Evolutionary conservation across 2,888 invertebrate species (phyloP), one percentile per base, ranked within the genome.

Genomic region (Psylliodes chrysocephalus): DNA sequence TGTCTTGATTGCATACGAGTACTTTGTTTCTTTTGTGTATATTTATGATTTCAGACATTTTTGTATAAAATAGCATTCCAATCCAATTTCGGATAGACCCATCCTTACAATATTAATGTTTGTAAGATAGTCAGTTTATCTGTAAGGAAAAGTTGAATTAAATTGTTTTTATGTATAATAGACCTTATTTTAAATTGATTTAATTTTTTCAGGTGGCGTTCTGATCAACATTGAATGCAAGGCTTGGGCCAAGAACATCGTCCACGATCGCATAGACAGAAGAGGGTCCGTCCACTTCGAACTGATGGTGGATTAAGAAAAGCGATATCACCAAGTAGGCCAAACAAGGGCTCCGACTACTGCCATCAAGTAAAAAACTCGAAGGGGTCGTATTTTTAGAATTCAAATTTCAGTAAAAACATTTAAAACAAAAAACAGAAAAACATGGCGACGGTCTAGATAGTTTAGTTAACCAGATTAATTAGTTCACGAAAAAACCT

Each of bases 251-350:
- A 90, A 89, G 83, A 95, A 95, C 85, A 93, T 95, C 79, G 80
- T 87, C 73, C 94, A 95, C 84, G 91, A 96, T 85, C 90, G 94
- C 80, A 88, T 90, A 83, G 93, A 95, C 82, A 90, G 93, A 84
- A 90, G 93, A 81, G 96, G 96, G 78, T 93, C 93, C 77, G 95
- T 96, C 78, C 95, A 96, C 86, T 95, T 96, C 86, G 96, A 96
- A 86, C 87, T 96, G 83, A 91, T 96, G 90, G 90, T 96, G 82
- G 96, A 96, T 85, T 92, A 91, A 89, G 73, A 66, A 53, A 38
- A 54, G 6, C 7, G 53, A 35, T 47, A 49, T 53, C 30, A 63
- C 54, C 60, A 42, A 60, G 38, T 44, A 60, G 61, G 81, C 81
- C 76, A 75, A 78, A 66, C 63, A 68, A 71, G 68, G 74, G 76